These are phyloP conservation scores for Amiota mariae DNA, from an alignment of 2,888 invertebrate genomes.

Conservation along the genomic window DNA sequence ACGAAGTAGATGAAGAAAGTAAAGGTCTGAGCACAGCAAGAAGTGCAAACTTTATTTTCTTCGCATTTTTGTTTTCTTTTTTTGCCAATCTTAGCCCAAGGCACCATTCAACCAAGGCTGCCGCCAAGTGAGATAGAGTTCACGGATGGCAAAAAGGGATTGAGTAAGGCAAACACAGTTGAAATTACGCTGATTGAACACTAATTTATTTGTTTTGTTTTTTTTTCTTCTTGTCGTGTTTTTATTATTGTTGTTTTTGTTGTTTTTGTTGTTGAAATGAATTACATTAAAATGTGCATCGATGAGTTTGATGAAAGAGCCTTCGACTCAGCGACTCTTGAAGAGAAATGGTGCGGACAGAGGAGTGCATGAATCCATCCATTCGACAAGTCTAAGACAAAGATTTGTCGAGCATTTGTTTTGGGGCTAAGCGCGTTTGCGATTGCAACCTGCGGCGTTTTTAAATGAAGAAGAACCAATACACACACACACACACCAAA, in stretches of 20 bases:
- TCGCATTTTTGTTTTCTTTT: no score
- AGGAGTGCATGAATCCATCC: conserved; percentile 35
- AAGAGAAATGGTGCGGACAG: neutral
- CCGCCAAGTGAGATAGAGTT: neutral
- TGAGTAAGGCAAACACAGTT: conserved; percentile 32
- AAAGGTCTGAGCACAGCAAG: no score
- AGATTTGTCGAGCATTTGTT: conserved; percentile 12
- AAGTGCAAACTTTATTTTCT: no score
- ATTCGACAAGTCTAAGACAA: conserved; percentile 23
- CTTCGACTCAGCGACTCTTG: neutral
- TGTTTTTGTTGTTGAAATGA: conserved; percentile 14
- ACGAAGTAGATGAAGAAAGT: no score
- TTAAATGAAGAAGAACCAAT: conserved; percentile 47
- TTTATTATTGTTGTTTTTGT: neutral
- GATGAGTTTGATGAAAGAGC: neutral
- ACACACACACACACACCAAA: conserved; percentile 11
- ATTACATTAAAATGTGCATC: conserved; percentile 24
- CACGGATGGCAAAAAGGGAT: neutral
- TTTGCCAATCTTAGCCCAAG: neutral
- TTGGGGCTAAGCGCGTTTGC: conserved; percentile 12
- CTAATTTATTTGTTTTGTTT: conserved; percentile 64
- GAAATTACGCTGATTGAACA: conserved; percentile 66
- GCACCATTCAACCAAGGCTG: neutral
- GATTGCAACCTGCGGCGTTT: conserved; percentile 34
- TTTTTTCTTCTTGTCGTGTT: conserved; percentile 40